These are phyloP conservation scores for Sceliomorpha sp. DNA, from an alignment of 2,888 invertebrate species.

Conservation along the genomic window DNA sequence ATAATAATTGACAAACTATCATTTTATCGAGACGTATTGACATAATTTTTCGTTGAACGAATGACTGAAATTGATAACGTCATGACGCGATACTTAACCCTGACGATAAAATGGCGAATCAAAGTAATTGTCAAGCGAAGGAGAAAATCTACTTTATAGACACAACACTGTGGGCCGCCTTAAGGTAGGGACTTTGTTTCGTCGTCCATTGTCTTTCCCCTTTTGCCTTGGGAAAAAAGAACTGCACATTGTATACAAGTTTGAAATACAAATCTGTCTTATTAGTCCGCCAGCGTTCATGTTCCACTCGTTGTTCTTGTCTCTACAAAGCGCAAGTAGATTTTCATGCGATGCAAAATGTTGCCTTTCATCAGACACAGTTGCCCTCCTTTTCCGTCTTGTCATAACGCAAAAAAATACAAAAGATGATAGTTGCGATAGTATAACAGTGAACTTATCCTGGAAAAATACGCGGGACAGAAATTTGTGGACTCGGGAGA, in stretches of 20 bases:
- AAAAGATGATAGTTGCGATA: constrained; percentile 22
- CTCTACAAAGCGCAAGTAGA: constrained; percentile 35
- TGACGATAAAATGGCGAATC: no score
- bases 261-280: constrained; percentile 48
- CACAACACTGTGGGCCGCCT: constrained; percentile 24
- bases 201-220: constrained; percentile 27
- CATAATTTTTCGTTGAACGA: no score
- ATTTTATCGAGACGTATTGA: no score
- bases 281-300: constrained; percentile 30
- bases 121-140: constrained; percentile 23
- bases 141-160: constrained; percentile 22
- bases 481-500: no score
- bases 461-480: no score
- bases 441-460: constrained; percentile 21
- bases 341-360: constrained; percentile 36
- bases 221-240: constrained; percentile 25
- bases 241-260: constrained; percentile 36
- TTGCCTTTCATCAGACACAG: constrained; percentile 29
- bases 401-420: constrained; percentile 13
- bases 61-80: no score
- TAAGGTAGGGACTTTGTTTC: constrained; percentile 46
- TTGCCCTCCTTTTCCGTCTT: constrained; percentile 35
- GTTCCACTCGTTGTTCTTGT: constrained; percentile 31
- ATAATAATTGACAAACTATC: no score
- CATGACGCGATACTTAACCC: no score